phyloP scores from a whole-genome alignment of 2,888 invertebrate species.

The Ophraella communa region DNA sequence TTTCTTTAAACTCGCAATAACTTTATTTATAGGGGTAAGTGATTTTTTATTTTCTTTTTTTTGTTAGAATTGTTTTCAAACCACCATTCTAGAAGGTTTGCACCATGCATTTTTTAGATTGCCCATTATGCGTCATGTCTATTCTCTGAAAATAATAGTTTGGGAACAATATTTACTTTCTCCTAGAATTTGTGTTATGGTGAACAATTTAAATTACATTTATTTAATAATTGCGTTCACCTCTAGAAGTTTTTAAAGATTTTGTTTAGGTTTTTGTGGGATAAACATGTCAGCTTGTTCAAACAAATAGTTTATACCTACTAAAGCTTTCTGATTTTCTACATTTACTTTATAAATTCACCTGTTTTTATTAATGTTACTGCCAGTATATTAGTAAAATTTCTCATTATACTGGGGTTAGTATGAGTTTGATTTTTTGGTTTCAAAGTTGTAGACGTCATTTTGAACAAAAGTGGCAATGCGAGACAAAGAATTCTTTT shows the following conservation, averaged over 20 bases:
- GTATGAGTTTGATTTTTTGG: background rate
- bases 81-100: background rate
- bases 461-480: constrained; percentile 3
- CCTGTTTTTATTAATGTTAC: background rate
- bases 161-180: background rate
- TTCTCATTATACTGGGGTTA: background rate
- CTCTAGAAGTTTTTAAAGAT: background rate
- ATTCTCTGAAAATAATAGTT: constrained; percentile 17
- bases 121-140: constrained; percentile 38
- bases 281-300: constrained; percentile 14
- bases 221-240: background rate
- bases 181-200: background rate
- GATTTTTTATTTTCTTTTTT: background rate
- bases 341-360: background rate
- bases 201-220: background rate
- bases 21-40: constrained; percentile 22
- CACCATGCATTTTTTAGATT: constrained; percentile 27
- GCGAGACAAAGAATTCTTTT: constrained; percentile 19
- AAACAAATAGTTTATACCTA: background rate
- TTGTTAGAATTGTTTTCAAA: constrained; percentile 12
- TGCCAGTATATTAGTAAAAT: background rate
- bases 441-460: constrained; percentile 7
- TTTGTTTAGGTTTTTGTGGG: constrained; percentile 4
- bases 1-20: constrained; percentile 13
- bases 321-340: background rate